A percentile compares a stretch with the other conserved stretches of the same genome.
These are phyloP conservation scores for Shinisaurus crocodilurus DNA, from an alignment of 2,113 vertebrate species.

Conservation along the genomic window DNA sequence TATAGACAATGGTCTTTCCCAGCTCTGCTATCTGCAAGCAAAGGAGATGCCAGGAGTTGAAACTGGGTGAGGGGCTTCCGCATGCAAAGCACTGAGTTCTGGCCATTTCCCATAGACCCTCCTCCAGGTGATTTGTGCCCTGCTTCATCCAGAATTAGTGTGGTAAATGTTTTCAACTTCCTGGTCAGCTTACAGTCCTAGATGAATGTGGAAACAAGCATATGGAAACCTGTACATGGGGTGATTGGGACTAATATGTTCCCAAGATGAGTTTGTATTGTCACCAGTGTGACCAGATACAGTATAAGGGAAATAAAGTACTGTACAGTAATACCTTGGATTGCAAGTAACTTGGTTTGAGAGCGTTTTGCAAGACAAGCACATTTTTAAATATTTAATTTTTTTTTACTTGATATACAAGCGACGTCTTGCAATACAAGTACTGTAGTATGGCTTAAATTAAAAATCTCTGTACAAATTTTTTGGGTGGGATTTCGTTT, in stretches of 20 bases:
- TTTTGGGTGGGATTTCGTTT: too few species aligned
- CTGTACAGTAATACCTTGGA: too few species aligned
- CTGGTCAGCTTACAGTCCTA: not conserved
- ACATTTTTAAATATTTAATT: too few species aligned
- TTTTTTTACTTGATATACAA: too few species aligned
- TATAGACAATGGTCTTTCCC: not conserved
- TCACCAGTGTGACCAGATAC: not conserved
- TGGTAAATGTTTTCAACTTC: not conserved
- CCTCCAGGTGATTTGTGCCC: not conserved
- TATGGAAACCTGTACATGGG: not conserved
- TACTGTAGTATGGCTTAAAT: too few species aligned
- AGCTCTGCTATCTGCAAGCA: not conserved
- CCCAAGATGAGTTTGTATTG: not conserved
- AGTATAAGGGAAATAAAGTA: not conserved
- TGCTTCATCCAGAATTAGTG: not conserved
- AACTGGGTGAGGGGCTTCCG: not conserved
- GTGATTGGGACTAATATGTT: not conserved
- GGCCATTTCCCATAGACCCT: not conserved
- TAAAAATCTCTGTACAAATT: too few species aligned
- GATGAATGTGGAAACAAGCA: not conserved
- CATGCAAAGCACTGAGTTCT: not conserved
- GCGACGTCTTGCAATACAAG: too few species aligned
- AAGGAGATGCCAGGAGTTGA: not conserved
- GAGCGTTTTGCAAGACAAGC: too few species aligned
- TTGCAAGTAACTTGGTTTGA: too few species aligned